Base-by-base conservation (phyloP, 1,140 invertebrate species). In the Danaus plexippus region DNA sequence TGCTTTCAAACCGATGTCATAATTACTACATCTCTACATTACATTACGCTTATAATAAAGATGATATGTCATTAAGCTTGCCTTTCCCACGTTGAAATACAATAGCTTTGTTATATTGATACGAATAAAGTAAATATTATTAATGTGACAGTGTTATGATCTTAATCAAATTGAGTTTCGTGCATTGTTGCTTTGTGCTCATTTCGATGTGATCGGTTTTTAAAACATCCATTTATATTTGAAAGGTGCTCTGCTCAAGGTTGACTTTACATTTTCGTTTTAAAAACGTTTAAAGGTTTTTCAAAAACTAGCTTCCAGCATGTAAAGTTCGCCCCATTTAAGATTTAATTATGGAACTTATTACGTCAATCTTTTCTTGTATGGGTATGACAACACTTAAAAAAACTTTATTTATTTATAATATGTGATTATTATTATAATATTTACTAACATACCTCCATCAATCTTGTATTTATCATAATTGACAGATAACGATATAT, bases 151-250 rank as follows among this genome's bases (percentile, higher is more conserved):
- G 11, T 77, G 73, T 77, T 76, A 73, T 75, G 72, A 75, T 69
- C 57, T 68, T 50, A 67, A 71, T 69, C 59, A 75, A 74, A 71
- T 72, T 71, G 60, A 61, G 60, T 57, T 70, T 64, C 61, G 53
- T 56, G 46, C 54, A 48, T 47, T 48, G 41, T 40, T 53, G 43
- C 32, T 13, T 22, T 11, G 32, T 59, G 22, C 22, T 43, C 60
- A 62, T 62, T 64, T 57, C 56, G 55, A 56, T 52, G 55, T 52
- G 53, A 51, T 12, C 64, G 64, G 67, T 74, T 67, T 72, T 67
- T 47, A 72, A 68, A 74, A 73, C 67, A 74, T 61, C 53, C 10
- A 44, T 9, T 47, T 41, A 47, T 42, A 11, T 46, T 44, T 44
- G 9, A 57, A 51, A 46, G 55, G 11, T 50, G 9, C 46, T 57